Conservation (phyloP, 2,113 vertebrate genomes). For the Platycercus adscitus region DNA sequence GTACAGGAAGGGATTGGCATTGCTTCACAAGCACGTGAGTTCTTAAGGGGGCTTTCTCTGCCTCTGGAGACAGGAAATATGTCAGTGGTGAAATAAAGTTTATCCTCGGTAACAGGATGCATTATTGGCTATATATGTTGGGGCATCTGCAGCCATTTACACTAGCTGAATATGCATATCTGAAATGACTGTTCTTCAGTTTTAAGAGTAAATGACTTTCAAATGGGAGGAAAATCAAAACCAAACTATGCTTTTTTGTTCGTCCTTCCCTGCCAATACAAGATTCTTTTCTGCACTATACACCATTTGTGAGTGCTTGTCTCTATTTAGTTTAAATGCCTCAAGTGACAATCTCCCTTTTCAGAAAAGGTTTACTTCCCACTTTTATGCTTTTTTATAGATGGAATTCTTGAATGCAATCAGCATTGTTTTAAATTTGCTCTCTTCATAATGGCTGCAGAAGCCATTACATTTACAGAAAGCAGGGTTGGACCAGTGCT, state of each 20-base stretch:
- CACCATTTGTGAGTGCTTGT: not conserved
- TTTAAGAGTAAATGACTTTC: conserved; percentile 32
- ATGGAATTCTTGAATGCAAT: conserved; percentile 1
- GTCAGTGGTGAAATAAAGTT: not conserved
- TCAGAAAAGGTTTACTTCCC: not conserved
- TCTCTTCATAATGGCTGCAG: not conserved
- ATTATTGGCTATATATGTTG: not conserved
- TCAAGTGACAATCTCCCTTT: not conserved
- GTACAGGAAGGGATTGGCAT: not conserved
- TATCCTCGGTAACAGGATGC: not conserved
- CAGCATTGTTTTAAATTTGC: not conserved
- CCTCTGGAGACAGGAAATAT: not conserved
- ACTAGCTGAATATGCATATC: not conserved
- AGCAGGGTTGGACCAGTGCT: not conserved
- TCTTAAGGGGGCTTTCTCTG: not conserved
- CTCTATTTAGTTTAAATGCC: not conserved
- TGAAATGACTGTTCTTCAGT: not conserved
- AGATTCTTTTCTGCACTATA: not conserved
- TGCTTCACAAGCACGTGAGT: not conserved
- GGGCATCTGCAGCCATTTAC: not conserved
- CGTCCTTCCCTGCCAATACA: not conserved
- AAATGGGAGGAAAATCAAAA: not conserved
- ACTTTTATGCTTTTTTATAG: not conserved
- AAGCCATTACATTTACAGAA: not conserved
- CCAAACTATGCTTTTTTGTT: not conserved